A percentile compares a stretch with the other conserved stretches of the same genome.
These are phyloP conservation scores for Lamellibrachia luymesi DNA, from an alignment of 1,140 invertebrate genomes.

Conservation along the genomic window DNA sequence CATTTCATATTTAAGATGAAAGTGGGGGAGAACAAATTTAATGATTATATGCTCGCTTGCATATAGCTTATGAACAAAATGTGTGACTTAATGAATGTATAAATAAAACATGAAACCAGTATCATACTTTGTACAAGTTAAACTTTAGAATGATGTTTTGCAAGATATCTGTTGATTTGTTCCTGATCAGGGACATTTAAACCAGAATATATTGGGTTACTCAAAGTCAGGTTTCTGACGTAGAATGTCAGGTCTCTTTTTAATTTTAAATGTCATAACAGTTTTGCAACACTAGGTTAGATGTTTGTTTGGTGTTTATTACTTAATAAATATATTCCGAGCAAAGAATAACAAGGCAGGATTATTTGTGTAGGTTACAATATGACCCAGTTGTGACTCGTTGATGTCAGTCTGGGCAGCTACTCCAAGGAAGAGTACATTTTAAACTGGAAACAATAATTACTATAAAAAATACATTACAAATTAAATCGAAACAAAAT, in stretches of 20 bases:
- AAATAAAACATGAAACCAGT: not conserved
- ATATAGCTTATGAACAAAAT: not conserved
- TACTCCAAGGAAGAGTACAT: not conserved
- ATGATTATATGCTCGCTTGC: not conserved
- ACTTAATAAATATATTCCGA: not conserved
- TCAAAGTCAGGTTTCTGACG: not conserved
- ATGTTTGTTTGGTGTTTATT: not conserved
- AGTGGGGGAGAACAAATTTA: too few species aligned
- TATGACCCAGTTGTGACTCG: not conserved
- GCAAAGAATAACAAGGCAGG: not conserved
- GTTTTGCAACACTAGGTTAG: not conserved
- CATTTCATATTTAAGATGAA: too few species aligned
- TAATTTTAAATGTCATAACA: not conserved
- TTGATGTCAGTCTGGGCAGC: not conserved
- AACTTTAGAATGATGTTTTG: not conserved
- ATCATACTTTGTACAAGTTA: not conserved
- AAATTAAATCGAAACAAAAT: too few species aligned
- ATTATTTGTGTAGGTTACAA: not conserved
- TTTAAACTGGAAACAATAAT: not conserved
- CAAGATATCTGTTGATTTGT: not conserved
- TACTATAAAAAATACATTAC: not conserved
- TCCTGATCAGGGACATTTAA: not conserved
- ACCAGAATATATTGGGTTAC: not conserved
- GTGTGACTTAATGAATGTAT: not conserved
- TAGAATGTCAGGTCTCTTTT: not conserved